phyloP scores from a whole-genome alignment of 2,888 invertebrate genomes.

The Sarcophaga subvicina region DNA sequence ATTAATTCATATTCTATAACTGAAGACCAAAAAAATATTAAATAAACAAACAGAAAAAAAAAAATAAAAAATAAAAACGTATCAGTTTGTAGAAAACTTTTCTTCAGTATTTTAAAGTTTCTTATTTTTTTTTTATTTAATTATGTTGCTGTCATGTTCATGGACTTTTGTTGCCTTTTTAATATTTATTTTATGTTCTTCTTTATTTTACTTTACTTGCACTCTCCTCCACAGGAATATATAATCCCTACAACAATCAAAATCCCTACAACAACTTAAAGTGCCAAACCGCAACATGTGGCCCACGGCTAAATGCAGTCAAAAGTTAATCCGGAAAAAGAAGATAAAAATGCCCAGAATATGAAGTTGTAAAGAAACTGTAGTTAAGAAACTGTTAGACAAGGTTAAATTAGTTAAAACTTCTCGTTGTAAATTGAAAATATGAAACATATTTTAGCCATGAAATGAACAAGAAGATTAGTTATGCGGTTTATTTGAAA shows the following conservation, averaged over 20 bases:
- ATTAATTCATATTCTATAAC: not conserved
- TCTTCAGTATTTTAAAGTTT: too few species aligned
- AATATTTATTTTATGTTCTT: not conserved
- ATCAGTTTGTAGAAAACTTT: too few species aligned
- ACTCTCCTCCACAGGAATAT: not conserved
- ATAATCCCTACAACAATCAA: not conserved
- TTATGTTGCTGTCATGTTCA: constrained; percentile 64
- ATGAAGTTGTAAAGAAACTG: not conserved
- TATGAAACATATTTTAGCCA: too few species aligned
- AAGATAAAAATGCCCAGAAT: not conserved
- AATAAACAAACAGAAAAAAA: not conserved
- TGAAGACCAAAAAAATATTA: too few species aligned
- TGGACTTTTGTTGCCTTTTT: constrained; percentile 32
- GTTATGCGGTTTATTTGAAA: too few species aligned
- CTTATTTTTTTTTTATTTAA: constrained; percentile 61
- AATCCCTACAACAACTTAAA: constrained; percentile 5
- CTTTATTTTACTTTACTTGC: not conserved
- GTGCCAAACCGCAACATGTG: constrained; percentile 44
- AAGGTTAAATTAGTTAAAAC: constrained; percentile 52
- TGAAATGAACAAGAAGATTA: too few species aligned
- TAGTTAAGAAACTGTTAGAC: constrained; percentile 6
- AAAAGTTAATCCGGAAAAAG: constrained; percentile 48
- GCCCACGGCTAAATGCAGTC: constrained; percentile 53
- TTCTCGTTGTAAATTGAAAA: not conserved
- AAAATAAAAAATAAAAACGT: too few species aligned